These are phyloP conservation scores for Neodontobutis hainanensis DNA, from an alignment of 2,113 vertebrate genomes.

Conservation along the genomic window DNA sequence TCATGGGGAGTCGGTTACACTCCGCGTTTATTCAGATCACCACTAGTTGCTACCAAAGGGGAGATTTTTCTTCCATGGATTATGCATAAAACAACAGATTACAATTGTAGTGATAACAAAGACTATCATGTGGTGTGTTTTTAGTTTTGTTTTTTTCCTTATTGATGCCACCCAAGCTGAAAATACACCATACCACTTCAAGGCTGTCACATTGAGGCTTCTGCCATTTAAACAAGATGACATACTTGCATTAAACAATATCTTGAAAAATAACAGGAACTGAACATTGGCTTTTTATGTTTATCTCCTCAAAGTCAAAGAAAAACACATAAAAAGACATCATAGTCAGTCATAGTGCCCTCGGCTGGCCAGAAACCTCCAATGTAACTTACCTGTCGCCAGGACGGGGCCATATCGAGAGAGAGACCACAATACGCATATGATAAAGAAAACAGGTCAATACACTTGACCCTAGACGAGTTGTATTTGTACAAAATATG, in stretches of 20 bases:
- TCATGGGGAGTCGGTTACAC: constrained; percentile 53
- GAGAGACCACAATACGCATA: no score
- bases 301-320: background rate
- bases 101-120: constrained; percentile 50
- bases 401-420: no score
- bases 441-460: no score
- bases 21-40: constrained; percentile 57
- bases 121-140: constrained; percentile 43
- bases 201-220: constrained; percentile 5
- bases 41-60: constrained; percentile 54
- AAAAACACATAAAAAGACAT: background rate
- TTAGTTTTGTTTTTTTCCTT: background rate
- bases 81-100: constrained; percentile 58
- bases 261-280: background rate
- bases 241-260: constrained; percentile 5
- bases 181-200: constrained; percentile 6
- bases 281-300: background rate
- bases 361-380: no score
- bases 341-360: no score
- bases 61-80: constrained; percentile 27
- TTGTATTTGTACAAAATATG: no score
- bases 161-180: constrained; percentile 39
- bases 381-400: no score
- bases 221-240: constrained; percentile 24
- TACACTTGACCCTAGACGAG: no score